Base-by-base conservation (phyloP, 2,888 invertebrate genomes). In the Ashinkailepas kermadecensis region DNA sequence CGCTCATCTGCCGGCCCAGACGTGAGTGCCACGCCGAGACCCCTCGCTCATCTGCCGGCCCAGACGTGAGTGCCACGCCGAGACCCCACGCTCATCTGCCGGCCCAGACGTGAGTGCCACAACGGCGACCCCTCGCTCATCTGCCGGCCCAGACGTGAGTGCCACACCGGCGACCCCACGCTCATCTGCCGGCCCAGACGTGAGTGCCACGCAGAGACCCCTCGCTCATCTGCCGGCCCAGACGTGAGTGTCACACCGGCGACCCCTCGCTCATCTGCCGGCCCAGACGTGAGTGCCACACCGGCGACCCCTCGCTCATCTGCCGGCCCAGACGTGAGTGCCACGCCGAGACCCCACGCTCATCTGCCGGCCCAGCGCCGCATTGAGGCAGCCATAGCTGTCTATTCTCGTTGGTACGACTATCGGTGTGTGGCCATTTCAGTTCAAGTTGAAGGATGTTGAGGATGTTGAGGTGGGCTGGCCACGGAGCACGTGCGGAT, bases 81-180 rank as follows among this genome's bases (percentile, higher is more conserved):
- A 94, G 94, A 94, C 89, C 94, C 94, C 54, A 82, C 81, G 62
- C 10, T 57, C 21, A 57, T 57, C 57, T 78, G 78, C 57, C 56
- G 23, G 10, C 56, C 21, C 10, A 18, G 56, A 10, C 78, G 78
- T 78, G 11, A 78, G 78, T 78, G 39, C 21, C 91, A 90, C 85
- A 92, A 92, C 81, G 94, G 94, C 85, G 94, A 94, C 89, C 94
- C 94, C 54, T 81, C 81, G 62, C 10, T 57, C 21, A 57, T 57
- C 57, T 78, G 78, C 57, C 56, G 23, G 10, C 56, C 21, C 10
- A 18, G 56, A 10, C 78, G 78, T 78, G 89, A 90, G 56, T 91
- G 92, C 84, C 91, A 90, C 85, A 92, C 92, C 81, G 94, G 94
- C 85, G 94, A 94, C 89, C 94, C 94, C 56, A 82, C 81, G 64